phyloP scores from a whole-genome alignment of 2,797 vertebrate genomes.

The Cossypha caffra region DNA sequence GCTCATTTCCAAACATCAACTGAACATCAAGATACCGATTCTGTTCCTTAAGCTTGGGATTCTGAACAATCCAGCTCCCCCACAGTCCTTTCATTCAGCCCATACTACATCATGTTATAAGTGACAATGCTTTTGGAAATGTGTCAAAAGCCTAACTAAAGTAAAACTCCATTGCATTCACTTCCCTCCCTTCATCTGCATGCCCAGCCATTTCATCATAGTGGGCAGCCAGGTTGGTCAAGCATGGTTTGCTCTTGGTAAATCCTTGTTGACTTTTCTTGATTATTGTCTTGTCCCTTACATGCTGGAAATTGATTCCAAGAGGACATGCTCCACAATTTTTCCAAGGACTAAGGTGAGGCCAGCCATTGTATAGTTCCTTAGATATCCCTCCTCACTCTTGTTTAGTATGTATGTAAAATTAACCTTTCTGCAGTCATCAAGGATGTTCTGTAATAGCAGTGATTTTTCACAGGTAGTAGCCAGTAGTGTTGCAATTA shows the following conservation, averaged over 20 bases:
- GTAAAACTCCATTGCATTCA: not conserved
- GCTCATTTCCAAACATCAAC: not conserved
- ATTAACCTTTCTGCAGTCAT: not conserved
- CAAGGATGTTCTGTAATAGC: not conserved
- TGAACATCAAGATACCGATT: not conserved
- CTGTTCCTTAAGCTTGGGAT: not conserved
- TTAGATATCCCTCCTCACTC: not conserved
- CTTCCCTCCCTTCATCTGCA: not conserved
- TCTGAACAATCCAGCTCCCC: not conserved
- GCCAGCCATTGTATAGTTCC: not conserved
- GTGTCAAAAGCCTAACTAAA: not conserved
- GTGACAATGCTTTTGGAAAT: not conserved
- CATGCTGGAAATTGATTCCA: constrained; percentile 43
- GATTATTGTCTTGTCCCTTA: constrained; percentile 20
- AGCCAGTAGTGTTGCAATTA: not conserved
- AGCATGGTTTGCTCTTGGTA: not conserved
- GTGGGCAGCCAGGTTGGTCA: not conserved
- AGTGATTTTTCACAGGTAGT: not conserved
- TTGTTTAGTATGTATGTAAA: not conserved
- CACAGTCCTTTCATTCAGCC: not conserved
- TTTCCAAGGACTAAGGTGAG: constrained; percentile 50
- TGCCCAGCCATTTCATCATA: not conserved
- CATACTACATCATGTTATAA: not conserved
- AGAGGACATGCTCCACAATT: constrained; percentile 14
- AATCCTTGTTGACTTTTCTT: constrained; percentile 10